phyloP scores from a whole-genome alignment of 2,797 vertebrate genomes.

The Acanthurus tractus region DNA sequence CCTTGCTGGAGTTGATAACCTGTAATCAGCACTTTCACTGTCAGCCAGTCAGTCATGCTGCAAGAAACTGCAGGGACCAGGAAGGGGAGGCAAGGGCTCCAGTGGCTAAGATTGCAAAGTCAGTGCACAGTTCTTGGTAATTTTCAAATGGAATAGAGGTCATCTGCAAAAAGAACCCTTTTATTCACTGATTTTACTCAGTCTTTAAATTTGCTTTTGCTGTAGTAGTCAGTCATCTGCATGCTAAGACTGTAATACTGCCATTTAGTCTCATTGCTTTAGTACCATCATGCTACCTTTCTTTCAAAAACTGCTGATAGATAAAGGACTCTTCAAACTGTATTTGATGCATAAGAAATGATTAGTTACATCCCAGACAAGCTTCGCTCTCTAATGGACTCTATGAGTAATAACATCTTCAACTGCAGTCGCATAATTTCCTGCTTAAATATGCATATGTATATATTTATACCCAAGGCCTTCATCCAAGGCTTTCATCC shows the following conservation, averaged over 20 bases:
- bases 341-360: too few relatives aligned
- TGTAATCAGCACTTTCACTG: conserved; percentile 70
- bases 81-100: conserved; percentile 20
- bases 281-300: too few relatives aligned
- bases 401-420: too few relatives aligned
- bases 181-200: conserved; percentile 13
- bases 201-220: background rate
- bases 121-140: conserved; percentile 24
- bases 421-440: too few relatives aligned
- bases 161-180: background rate
- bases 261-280: conserved; percentile 2
- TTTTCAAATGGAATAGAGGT: conserved; percentile 16
- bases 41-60: conserved; percentile 55
- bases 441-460: too few relatives aligned
- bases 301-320: too few relatives aligned
- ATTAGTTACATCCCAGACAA: too few relatives aligned
- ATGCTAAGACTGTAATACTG: background rate
- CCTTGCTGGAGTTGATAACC: conserved; percentile 61
- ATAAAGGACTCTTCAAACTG: too few relatives aligned
- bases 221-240: background rate
- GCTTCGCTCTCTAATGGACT: too few relatives aligned
- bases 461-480: too few relatives aligned
- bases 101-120: conserved; percentile 43
- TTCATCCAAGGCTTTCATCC: too few relatives aligned
- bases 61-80: conserved; percentile 27